A percentile compares a stretch with the other conserved stretches of the same genome.
phyloP scores from a whole-genome alignment of 2,797 vertebrate species.

The Ctenosaura bakeri region DNA sequence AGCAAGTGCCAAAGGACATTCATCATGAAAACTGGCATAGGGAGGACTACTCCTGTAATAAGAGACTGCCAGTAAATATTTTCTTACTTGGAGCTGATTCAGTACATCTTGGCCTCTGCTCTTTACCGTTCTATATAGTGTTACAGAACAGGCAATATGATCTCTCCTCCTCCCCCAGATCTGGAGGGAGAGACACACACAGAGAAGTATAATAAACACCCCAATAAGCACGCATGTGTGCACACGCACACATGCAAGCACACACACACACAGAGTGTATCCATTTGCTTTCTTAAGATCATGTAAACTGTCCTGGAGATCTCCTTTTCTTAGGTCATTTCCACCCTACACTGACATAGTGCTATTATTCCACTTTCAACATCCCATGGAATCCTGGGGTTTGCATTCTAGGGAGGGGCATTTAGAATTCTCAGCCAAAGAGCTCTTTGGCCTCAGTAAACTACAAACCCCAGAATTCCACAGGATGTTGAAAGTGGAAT shows the following conservation, averaged over 20 bases:
- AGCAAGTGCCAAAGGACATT: neutral
- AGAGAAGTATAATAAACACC: too few species aligned
- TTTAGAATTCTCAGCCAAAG: too few species aligned
- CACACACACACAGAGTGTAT: neutral
- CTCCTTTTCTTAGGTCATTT: neutral
- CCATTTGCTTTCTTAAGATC: neutral
- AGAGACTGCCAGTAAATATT: constrained; percentile 3
- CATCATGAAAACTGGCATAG: constrained; percentile 26
- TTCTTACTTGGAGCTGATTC: constrained; percentile 9
- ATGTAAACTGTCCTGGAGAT: neutral
- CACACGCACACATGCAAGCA: too few species aligned
- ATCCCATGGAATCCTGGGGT: too few species aligned
- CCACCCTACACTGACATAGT: too few species aligned
- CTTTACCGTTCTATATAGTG: neutral
- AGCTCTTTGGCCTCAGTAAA: too few species aligned
- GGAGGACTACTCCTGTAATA: constrained; percentile 9
- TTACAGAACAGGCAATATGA: neutral
- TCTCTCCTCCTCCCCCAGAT: neutral
- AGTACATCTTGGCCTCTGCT: neutral
- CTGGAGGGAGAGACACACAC: neutral
- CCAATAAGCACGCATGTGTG: too few species aligned
- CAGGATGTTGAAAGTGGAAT: too few species aligned
- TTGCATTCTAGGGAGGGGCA: too few species aligned
- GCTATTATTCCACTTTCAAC: too few species aligned
- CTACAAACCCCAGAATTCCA: too few species aligned